Conservation (phyloP, 2,797 vertebrate species). For the Sebastes oblongus region DNA sequence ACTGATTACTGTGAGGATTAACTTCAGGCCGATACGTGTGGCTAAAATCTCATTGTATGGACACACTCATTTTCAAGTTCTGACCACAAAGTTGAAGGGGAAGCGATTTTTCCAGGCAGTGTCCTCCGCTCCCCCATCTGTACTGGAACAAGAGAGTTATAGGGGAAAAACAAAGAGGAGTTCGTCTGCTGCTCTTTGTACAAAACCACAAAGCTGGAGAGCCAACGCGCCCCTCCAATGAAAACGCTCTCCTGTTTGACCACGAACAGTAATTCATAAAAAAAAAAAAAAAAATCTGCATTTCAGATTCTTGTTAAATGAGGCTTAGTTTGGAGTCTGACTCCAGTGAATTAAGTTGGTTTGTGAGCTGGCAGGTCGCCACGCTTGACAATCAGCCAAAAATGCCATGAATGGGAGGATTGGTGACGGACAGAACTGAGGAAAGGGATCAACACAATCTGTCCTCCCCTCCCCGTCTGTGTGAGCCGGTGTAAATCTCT, state of each 20-base stretch:
- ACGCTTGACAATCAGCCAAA: conserved; percentile 53
- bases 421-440: conserved; percentile 37
- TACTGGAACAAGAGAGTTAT: conserved; percentile 55
- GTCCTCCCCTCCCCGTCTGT: conserved; percentile 39
- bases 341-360: conserved; percentile 40
- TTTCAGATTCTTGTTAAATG: conserved; percentile 67
- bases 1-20: conserved; percentile 1
- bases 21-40: neutral
- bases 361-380: conserved; percentile 50
- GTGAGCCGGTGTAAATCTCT: conserved; percentile 38
- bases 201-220: conserved; percentile 68
- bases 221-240: conserved; percentile 54
- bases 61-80: conserved; percentile 51
- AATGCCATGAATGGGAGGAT: conserved; percentile 55
- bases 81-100: conserved; percentile 45
- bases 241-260: conserved; percentile 54
- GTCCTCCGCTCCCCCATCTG: conserved; percentile 55
- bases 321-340: conserved; percentile 48
- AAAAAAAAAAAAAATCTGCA: conserved; percentile 28
- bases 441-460: conserved; percentile 40
- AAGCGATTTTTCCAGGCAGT: conserved; percentile 61
- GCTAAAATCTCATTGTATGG: conserved; percentile 36
- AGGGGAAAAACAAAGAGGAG: conserved; percentile 59
- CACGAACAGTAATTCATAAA: conserved; percentile 44
- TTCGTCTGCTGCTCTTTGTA: conserved; percentile 60